Evolutionary conservation across 1,140 invertebrate genomes (phyloP), one percentile per base, ranked within the genome.

Genomic region (Drosophila eugracilis): DNA sequence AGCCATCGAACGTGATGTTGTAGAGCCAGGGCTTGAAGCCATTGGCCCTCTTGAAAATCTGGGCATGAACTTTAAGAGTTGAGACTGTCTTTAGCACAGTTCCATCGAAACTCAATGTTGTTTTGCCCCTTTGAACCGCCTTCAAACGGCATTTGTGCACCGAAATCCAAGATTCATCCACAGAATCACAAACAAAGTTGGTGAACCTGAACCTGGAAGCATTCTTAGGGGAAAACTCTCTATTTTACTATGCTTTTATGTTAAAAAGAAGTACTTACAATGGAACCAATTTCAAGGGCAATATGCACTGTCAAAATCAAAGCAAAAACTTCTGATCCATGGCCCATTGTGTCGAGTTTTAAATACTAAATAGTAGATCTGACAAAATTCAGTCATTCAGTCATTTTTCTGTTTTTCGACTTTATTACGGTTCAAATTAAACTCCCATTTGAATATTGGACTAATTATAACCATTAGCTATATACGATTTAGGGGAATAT

Each of bases 131-230:
- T 37, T 15, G 36, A 37, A 37, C 17, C 7, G 36, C 36, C 36
- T 37, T 37, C 17, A 37, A 37, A 17, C 36, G 36, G 10, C 36
- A 37, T 15, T 10, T 15, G 15, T 37, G 36, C 15, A 37, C 36
- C 5, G 14, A 3, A 7, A 37, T 7, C 36, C 36, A 37, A 37
- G 15, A 9, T 15, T 17, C 14, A 17, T 37, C 15, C 36, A 17
- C 15, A 9, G 36, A 17, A 17, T 37, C 36, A 15, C 36, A 37
- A 17, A 37, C 14, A 37, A 37, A 44, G 12, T 63, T 63, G 1
- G 53, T 44, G 28, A 37, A 37, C 36, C 9, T 37, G 15, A 37
- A 45, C 22, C 28, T 21, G 28, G 22, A 44, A 12, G 37, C 28
- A 14, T 24, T 36, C 54, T 63, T 6, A 22, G 2, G 3, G 3